phyloP scores from a whole-genome alignment of 1,140 invertebrate species.

The Apis laboriosa region DNA sequence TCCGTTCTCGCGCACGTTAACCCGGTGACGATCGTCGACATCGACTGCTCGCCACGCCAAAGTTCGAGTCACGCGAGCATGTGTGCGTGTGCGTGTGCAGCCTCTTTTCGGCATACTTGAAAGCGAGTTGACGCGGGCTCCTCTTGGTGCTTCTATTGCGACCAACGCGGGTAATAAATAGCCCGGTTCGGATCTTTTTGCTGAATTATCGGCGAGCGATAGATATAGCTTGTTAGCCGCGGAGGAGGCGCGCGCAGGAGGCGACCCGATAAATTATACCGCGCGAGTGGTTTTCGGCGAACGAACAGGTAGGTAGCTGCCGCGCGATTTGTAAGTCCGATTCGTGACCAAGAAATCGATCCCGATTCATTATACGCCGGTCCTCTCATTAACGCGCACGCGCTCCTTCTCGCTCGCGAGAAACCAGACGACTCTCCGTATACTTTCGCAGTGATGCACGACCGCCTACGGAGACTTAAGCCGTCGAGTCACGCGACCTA shows the following conservation, averaged over 20 bases:
- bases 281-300: constrained; percentile 53
- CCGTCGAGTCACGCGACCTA: constrained; percentile 50
- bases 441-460: constrained; percentile 35
- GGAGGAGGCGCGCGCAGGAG: not conserved
- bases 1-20: too few relatives aligned
- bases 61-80: too few relatives aligned
- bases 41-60: too few relatives aligned
- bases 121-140: not conserved
- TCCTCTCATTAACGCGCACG: constrained; percentile 60
- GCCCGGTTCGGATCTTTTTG: not conserved
- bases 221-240: constrained; percentile 34
- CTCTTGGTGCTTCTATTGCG: not conserved
- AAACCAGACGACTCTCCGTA: constrained; percentile 44
- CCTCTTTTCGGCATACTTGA: not conserved
- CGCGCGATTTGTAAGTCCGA: constrained; percentile 61
- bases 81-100: too few relatives aligned
- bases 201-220: constrained; percentile 29
- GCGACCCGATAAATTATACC: constrained; percentile 39
- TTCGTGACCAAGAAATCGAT: constrained; percentile 59
- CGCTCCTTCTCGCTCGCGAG: constrained; percentile 50
- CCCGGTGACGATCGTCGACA: too few relatives aligned
- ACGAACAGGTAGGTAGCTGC: constrained; percentile 58
- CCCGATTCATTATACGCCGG: constrained; percentile 61
- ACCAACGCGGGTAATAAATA: not conserved
- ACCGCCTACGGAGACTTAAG: constrained; percentile 48